Conservation (phyloP, 2,113 vertebrate species). For the Vulpes lagopus region DNA sequence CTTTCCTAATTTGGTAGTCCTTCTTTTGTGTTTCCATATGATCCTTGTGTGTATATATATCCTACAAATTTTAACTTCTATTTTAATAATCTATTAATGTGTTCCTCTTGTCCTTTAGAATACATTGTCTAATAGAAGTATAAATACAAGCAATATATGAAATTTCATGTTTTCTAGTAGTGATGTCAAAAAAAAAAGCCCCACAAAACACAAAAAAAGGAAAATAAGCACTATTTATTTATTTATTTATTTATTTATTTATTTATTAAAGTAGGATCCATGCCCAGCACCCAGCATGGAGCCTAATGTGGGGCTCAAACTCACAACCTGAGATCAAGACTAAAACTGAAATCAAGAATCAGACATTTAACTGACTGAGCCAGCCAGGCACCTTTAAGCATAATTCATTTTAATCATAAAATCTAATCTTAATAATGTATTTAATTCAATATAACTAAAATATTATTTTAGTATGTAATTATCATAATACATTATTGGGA, state of each 20-base stretch:
- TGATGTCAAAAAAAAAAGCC: neutral
- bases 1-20: neutral
- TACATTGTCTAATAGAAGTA: neutral
- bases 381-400: neutral
- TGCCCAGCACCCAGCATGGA: neutral
- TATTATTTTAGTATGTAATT: neutral
- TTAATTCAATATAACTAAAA: neutral
- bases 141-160: neutral
- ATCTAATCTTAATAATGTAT: neutral
- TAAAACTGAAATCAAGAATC: neutral
- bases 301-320: neutral
- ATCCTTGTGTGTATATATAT: neutral
- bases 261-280: too few species aligned
- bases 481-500: neutral
- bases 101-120: neutral
- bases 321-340: neutral
- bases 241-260: neutral
- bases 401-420: slow-evolving; percentile 20
- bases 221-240: neutral
- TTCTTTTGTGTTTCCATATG: neutral
- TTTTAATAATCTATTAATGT: neutral
- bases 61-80: neutral
- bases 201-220: neutral
- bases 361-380: neutral
- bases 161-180: neutral